Evolutionary conservation across 2,888 invertebrate species (phyloP).

Genomic region (Tiliacea citrago): DNA sequence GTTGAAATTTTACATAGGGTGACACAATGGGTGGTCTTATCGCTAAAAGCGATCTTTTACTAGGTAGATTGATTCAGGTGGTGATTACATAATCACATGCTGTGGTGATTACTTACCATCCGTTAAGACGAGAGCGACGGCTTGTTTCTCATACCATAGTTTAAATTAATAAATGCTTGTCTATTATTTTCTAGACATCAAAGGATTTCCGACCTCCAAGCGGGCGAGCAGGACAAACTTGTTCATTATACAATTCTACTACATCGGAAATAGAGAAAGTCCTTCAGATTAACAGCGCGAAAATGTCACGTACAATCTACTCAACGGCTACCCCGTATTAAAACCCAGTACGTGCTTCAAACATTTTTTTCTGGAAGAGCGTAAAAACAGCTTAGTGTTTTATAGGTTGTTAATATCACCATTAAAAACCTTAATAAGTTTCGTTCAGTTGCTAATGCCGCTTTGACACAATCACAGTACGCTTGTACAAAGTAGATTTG

Average conservation of each 20-base stretch:
- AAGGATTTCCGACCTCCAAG: background rate
- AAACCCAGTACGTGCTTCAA: background rate
- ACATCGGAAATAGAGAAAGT: conserved; percentile 5
- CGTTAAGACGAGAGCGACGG: too few species aligned
- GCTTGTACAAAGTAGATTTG: too few species aligned
- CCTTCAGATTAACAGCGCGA: conserved; percentile 2
- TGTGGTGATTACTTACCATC: too few species aligned
- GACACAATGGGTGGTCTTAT: too few species aligned
- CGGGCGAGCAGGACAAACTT: background rate
- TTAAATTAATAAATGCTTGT: background rate
- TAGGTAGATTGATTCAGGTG: too few species aligned
- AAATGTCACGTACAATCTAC: conserved; percentile 26
- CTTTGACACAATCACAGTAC: too few species aligned
- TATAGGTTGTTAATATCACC: too few species aligned
- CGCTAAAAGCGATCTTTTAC: too few species aligned
- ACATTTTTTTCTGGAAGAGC: background rate
- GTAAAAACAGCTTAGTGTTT: background rate
- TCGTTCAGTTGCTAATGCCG: background rate
- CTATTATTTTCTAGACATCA: background rate
- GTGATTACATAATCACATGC: too few species aligned
- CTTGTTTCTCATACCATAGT: too few species aligned
- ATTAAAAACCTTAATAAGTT: background rate
- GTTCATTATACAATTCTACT: background rate
- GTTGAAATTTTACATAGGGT: too few species aligned
- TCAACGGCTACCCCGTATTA: background rate